Evolutionary conservation across 2,113 vertebrate genomes (phyloP).

Genomic region (Myxocyprinus asiaticus): DNA sequence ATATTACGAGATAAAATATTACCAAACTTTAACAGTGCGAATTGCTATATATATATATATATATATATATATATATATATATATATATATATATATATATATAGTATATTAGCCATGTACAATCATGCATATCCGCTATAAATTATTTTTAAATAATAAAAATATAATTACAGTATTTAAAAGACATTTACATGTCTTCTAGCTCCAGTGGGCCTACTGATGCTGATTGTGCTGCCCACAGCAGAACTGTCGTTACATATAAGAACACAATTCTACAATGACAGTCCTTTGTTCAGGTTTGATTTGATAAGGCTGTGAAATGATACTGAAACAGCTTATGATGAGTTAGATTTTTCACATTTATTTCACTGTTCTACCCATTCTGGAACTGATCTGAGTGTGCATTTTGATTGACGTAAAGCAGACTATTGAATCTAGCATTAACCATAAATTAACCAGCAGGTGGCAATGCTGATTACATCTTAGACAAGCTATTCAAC

Average conservation of each 20-base stretch:
- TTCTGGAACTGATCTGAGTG: background rate
- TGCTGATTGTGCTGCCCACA: constrained; percentile 67
- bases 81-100: too few species aligned
- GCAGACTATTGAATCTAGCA: background rate
- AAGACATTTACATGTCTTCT: constrained; percentile 67
- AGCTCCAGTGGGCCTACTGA: constrained; percentile 41
- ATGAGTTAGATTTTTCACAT: too few species aligned
- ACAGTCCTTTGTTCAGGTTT: background rate
- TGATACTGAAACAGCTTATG: too few species aligned
- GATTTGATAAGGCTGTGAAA: too few species aligned
- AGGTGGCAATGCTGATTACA: background rate
- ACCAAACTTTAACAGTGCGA: too few species aligned
- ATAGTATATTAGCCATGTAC: constrained; percentile 56
- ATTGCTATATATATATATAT: too few species aligned
- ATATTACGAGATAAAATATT: too few species aligned
- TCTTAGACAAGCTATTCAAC: too few species aligned
- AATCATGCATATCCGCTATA: constrained; percentile 72
- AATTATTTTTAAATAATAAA: constrained; percentile 72
- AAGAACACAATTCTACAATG: background rate
- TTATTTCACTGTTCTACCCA: background rate
- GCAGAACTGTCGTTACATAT: constrained; percentile 30
- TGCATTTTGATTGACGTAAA: background rate
- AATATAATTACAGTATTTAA: constrained; percentile 73
- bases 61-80: too few species aligned
- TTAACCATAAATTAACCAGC: background rate